These are phyloP conservation scores for Leptinotarsa haldemani DNA, from an alignment of 2,888 invertebrate species.

Conservation along the genomic window DNA sequence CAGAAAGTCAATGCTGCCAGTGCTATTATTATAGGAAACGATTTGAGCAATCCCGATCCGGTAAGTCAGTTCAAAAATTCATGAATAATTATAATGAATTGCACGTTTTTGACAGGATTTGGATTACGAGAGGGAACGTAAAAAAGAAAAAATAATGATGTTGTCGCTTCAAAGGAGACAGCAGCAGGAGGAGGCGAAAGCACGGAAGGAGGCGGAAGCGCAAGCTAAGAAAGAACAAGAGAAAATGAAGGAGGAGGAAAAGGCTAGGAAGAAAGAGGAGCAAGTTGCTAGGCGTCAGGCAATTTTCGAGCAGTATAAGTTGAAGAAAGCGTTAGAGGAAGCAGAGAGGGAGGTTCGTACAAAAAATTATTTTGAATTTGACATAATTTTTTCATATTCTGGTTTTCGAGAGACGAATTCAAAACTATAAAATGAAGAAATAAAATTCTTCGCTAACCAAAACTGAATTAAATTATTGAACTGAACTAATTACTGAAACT, in stretches of 20 bases:
- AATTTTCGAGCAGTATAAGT: constrained; percentile 92
- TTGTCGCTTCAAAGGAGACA: constrained; percentile 90
- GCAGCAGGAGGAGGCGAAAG: constrained; percentile 88
- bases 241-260: constrained; percentile 79
- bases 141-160: constrained; percentile 91
- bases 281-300: constrained; percentile 87
- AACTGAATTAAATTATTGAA: too few species aligned
- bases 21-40: constrained; percentile 74
- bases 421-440: too few species aligned
- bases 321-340: constrained; percentile 93
- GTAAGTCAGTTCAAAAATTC: constrained; percentile 65
- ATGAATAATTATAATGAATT: background rate
- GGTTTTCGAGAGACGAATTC: too few species aligned
- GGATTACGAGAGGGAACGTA: constrained; percentile 91
- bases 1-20: constrained; percentile 65
- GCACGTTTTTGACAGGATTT: constrained; percentile 71
- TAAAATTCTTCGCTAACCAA: too few species aligned
- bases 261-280: constrained; percentile 81
- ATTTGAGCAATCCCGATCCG: constrained; percentile 75
- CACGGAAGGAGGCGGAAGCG: constrained; percentile 84
- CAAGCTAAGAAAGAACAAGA: constrained; percentile 82
- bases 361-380: background rate
- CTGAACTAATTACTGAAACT: too few species aligned
- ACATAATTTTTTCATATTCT: background rate
- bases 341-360: constrained; percentile 82